Percentiles rank a stretch among this genome's conserved stretches.
Evolutionary conservation across 2,797 vertebrate species (phyloP).

Genomic region (Argentina silus): DNA sequence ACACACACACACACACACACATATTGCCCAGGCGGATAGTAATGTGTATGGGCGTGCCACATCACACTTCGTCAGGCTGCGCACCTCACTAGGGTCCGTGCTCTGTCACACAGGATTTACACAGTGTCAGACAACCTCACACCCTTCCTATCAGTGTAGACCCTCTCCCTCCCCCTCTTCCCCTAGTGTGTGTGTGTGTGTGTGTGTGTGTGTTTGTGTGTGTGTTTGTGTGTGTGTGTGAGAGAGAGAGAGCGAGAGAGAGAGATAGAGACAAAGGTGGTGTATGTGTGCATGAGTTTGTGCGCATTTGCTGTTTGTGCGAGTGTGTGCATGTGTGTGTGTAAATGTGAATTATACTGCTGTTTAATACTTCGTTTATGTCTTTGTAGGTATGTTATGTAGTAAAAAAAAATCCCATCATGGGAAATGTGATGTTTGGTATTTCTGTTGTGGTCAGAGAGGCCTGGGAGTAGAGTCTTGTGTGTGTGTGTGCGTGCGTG

Average conservation of each 20-base stretch:
- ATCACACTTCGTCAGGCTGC: constrained; percentile 68
- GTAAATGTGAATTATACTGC: constrained; percentile 83
- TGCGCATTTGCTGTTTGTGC: constrained; percentile 1
- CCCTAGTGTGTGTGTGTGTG: constrained; percentile 2
- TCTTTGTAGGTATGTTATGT: too few relatives aligned
- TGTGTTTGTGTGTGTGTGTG: constrained; percentile 45
- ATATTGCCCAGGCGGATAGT: constrained; percentile 58
- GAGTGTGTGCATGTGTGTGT: constrained; percentile 12
- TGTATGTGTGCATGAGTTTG: constrained; percentile 19
- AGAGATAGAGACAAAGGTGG: too few relatives aligned
- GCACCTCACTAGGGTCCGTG: constrained; percentile 65
- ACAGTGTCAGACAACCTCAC: constrained; percentile 52
- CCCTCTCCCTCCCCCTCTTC: background rate
- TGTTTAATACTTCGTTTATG: background rate
- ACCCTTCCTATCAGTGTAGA: constrained; percentile 46
- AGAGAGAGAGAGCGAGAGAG: too few relatives aligned
- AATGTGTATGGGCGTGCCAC: constrained; percentile 66
- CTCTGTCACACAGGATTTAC: constrained; percentile 71
- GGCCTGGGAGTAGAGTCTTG: constrained; percentile 41
- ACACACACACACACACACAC: background rate
- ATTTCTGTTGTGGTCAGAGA: background rate
- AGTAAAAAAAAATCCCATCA: too few relatives aligned
- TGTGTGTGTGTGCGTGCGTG: constrained; percentile 57
- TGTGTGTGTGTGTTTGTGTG: constrained; percentile 15
- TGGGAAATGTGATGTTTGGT: too few relatives aligned